phyloP scores from a whole-genome alignment of 2,888 invertebrate species.

The Philopedon plagiatum region DNA sequence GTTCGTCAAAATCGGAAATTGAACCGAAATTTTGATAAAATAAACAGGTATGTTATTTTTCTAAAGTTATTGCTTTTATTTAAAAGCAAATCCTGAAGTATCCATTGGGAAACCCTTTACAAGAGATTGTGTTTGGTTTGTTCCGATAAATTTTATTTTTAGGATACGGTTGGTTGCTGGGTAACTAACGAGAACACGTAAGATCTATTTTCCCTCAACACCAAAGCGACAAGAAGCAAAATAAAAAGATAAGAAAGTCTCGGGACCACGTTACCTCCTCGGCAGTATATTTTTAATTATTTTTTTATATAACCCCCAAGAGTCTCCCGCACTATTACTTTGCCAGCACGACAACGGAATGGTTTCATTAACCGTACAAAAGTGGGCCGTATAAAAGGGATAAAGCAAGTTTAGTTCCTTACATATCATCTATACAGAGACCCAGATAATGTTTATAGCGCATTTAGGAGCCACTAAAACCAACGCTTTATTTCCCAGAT shows the following conservation, averaged over 20 bases:
- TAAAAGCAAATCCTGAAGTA: too few relatives aligned
- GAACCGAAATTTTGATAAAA: too few relatives aligned
- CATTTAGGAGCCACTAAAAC: conserved; percentile 61
- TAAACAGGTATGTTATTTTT: too few relatives aligned
- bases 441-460: conserved; percentile 64
- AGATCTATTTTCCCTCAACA: not conserved
- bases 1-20: too few relatives aligned
- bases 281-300: conserved; percentile 17
- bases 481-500: conserved; percentile 48
- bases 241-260: conserved; percentile 11
- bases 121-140: too few relatives aligned
- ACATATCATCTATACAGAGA: conserved; percentile 62
- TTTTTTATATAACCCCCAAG: conserved; percentile 22
- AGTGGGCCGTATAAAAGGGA: conserved; percentile 57
- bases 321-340: conserved; percentile 15
- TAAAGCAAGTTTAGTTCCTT: conserved; percentile 61
- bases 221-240: not conserved
- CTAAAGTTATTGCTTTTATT: too few relatives aligned
- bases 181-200: too few relatives aligned
- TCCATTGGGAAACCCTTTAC: too few relatives aligned
- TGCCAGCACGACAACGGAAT: conserved; percentile 22
- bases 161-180: too few relatives aligned
- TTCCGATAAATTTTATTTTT: too few relatives aligned
- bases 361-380: conserved; percentile 56
- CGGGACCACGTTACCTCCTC: not conserved